phyloP scores from a whole-genome alignment of 2,797 vertebrate species.

The Orientallactaga sibirica region DNA sequence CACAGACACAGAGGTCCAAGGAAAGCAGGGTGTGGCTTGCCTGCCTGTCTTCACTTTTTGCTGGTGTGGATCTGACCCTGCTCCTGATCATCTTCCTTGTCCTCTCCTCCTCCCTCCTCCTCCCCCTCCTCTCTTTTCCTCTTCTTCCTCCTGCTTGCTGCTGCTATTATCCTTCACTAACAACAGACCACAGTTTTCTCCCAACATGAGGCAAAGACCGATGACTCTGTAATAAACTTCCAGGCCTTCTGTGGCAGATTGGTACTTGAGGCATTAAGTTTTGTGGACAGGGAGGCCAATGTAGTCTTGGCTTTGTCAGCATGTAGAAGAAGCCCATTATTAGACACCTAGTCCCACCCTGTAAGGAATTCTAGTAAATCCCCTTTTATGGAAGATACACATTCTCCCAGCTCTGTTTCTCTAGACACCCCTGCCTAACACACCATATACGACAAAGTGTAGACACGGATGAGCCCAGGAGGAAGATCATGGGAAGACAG shows the following conservation, averaged over 20 bases:
- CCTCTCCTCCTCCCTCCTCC: no score
- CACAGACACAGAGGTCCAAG: not conserved
- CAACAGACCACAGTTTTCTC: not conserved
- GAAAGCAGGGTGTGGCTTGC: not conserved
- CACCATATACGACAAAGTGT: conserved; percentile 4
- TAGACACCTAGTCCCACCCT: not conserved
- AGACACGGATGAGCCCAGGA: not conserved
- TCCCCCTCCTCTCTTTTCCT: no score
- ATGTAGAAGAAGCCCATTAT: not conserved
- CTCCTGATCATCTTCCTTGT: not conserved
- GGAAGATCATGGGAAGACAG: not conserved
- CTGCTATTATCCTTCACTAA: not conserved
- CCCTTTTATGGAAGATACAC: not conserved
- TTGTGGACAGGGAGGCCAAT: not conserved
- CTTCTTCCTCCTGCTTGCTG: no score
- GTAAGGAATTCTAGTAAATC: not conserved
- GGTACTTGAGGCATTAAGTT: no score
- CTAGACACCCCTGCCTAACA: not conserved
- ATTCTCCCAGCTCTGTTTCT: not conserved
- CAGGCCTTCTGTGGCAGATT: not conserved
- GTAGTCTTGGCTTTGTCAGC: not conserved
- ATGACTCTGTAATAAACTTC: not conserved
- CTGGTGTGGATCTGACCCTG: not conserved
- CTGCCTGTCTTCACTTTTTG: not conserved
- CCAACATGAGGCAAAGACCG: not conserved